Percentiles rank a stretch among this genome's conserved stretches.
Evolutionary conservation across 2,797 vertebrate genomes (phyloP).

Genomic region (Poecilia picta): DNA sequence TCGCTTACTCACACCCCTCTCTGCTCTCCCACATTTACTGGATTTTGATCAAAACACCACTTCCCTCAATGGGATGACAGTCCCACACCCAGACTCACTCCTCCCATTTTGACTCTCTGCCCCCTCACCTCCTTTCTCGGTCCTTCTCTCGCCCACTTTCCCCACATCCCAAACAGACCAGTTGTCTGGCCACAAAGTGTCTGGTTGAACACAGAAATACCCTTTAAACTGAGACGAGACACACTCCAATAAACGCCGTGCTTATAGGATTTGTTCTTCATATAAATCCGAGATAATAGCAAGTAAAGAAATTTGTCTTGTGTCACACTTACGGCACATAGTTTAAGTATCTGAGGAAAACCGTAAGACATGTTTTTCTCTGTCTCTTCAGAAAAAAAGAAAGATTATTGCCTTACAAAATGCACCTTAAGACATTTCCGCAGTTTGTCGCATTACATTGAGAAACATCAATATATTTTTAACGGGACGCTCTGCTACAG

Average conservation of each 20-base stretch:
- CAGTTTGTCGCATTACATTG: not conserved
- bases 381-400: not conserved
- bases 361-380: not conserved
- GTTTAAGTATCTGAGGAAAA: not conserved
- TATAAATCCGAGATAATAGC: constrained; percentile 37
- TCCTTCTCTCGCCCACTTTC: constrained; percentile 35
- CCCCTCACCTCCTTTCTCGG: constrained; percentile 57
- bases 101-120: constrained; percentile 65
- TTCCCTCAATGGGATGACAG: constrained; percentile 76
- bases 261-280: constrained; percentile 31
- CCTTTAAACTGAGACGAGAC: constrained; percentile 53
- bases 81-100: constrained; percentile 73
- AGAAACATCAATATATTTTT: not conserved
- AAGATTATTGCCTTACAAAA: not conserved
- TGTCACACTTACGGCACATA: not conserved
- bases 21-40: constrained; percentile 76
- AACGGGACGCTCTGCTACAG: not conserved
- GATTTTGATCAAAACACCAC: constrained; percentile 80
- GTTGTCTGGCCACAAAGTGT: constrained; percentile 66
- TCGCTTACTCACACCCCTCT: constrained; percentile 61
- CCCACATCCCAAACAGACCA: constrained; percentile 59
- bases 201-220: constrained; percentile 61
- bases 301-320: not conserved
- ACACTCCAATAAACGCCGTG: constrained; percentile 37
- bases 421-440: not conserved